These are phyloP conservation scores for Dinocampus coccinellae DNA, from an alignment of 2,888 invertebrate species.

Conservation along the genomic window DNA sequence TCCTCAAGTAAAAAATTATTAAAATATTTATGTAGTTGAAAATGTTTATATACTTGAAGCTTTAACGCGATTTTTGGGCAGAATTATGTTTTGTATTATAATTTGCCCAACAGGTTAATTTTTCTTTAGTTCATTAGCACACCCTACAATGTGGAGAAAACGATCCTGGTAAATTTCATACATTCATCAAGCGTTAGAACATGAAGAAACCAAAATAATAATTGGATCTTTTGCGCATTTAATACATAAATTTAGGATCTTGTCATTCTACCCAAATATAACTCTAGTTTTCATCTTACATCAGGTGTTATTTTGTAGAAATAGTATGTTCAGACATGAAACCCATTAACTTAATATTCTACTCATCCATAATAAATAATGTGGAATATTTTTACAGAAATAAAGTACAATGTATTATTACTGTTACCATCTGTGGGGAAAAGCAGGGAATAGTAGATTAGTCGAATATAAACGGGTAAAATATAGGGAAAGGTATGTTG, in stretches of 20 bases:
- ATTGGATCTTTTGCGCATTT: background rate
- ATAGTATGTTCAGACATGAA: too few relatives aligned
- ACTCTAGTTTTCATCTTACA: too few relatives aligned
- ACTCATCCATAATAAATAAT: too few relatives aligned
- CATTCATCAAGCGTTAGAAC: background rate
- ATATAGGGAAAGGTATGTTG: background rate
- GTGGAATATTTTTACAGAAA: background rate
- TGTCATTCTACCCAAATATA: background rate
- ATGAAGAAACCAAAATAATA: background rate
- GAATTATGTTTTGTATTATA: background rate
- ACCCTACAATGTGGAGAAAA: background rate
- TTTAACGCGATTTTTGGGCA: background rate
- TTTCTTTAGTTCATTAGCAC: background rate
- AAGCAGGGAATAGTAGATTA: background rate
- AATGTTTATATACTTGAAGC: too few relatives aligned
- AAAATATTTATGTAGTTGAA: too few relatives aligned
- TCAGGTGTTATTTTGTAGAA: too few relatives aligned
- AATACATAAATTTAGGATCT: background rate
- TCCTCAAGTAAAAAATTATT: too few relatives aligned
- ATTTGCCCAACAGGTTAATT: conserved; percentile 1
- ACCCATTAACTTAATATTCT: too few relatives aligned
- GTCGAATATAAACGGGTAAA: background rate
- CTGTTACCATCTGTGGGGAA: background rate
- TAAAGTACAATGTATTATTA: background rate
- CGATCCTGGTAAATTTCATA: background rate